Conservation (phyloP, 2,113 vertebrate species). For the Acanthisitta chloris region DNA sequence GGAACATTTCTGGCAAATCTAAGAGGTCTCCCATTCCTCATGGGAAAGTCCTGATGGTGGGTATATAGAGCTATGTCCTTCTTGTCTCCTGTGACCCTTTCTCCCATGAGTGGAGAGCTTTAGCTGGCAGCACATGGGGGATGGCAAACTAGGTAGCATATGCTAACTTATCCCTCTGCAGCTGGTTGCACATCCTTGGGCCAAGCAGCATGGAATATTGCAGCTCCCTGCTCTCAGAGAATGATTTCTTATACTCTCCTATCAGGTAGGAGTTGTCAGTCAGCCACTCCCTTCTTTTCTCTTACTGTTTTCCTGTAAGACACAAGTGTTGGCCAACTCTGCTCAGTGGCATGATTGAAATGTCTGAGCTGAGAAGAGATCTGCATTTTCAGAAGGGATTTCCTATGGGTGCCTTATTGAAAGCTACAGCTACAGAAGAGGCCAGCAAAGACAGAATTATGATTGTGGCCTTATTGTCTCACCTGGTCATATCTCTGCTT, state of each 20-base stretch:
- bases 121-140: neutral
- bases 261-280: neutral
- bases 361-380: neutral
- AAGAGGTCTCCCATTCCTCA: neutral
- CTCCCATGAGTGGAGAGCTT: neutral
- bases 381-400: neutral
- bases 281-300: neutral
- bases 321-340: neutral
- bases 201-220: neutral
- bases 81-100: rapidly evolving
- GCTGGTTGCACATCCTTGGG: neutral
- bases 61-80: neutral
- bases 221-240: neutral
- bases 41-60: neutral
- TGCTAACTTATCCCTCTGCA: neutral
- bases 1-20: neutral
- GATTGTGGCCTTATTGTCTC: neutral
- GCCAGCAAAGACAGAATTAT: neutral
- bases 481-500: neutral
- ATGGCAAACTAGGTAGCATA: neutral
- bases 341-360: neutral
- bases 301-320: neutral
- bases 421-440: neutral
- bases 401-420: neutral
- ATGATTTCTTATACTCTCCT: neutral